Base-by-base conservation (phyloP, 2,888 invertebrate species). In the Erannis defoliaria region DNA sequence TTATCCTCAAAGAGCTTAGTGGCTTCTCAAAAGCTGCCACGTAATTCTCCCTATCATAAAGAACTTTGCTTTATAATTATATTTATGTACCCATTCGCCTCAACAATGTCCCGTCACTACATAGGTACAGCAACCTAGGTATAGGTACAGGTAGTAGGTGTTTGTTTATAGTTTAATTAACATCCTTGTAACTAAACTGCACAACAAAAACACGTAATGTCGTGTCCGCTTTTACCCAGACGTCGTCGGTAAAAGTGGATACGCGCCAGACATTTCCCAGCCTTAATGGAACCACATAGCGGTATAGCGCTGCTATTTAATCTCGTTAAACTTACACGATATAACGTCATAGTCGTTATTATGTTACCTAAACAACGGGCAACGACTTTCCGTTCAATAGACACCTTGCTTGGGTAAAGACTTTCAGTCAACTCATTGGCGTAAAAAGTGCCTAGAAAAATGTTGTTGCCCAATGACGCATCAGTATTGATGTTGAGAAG, bases 201-300 rank as follows among this genome's bases (percentile, higher is more conserved):
- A 42, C 6, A 6, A 45, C 9, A 26, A 45, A 35, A 26, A 45
- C 8, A 16, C 18, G 12, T 18, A 29, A 16, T 21, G 2, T 14
- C 21, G 14, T 23, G 19, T 40, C 16, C 5, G 18, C 12, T 14
- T 31, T 31, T 46, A 19, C 18, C 31, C 29, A 31, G 18, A 46
- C 19, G 31, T 46, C 31, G 40, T 46, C 31, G 40, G 53, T 35
- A 19, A 14, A 55, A 62, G 73, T 74, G 72, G 76, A 70, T 76
- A 75, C 73, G 67, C 73, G 76, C 81, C 78, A 82, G 82, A 82
- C 81, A 77, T 77, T 80, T 78, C 74, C 76, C 79, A 78, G 80
- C 75, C 81, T 77, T 85, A 84, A 82, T 84, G 80, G 82, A 84
- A 85, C 84, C 80, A 67, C 81, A 75, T 71, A 74, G 81, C 77